phyloP scores from a whole-genome alignment of 2,797 vertebrate genomes.

The Falco peregrinus region DNA sequence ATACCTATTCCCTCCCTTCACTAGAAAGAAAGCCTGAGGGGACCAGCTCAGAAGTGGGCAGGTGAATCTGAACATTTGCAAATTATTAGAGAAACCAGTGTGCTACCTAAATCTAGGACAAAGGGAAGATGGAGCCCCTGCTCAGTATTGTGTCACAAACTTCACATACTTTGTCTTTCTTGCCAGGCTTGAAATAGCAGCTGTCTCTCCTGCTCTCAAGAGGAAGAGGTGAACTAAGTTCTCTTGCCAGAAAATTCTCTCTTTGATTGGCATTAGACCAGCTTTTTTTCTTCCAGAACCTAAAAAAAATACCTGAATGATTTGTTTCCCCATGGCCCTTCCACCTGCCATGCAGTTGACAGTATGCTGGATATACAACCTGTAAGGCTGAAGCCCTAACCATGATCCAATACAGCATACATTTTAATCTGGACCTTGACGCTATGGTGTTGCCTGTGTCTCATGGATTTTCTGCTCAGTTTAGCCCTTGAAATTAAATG shows the following conservation, averaged over 20 bases:
- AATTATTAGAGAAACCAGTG: conserved; percentile 21
- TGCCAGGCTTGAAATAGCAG: background rate
- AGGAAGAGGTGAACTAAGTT: background rate
- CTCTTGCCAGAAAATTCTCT: background rate
- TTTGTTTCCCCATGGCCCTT: background rate
- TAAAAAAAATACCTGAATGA: background rate
- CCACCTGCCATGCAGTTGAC: background rate
- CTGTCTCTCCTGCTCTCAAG: background rate
- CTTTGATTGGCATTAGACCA: background rate
- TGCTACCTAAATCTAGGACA: background rate
- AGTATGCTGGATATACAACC: background rate
- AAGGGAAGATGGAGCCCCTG: background rate
- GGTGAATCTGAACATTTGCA: conserved; percentile 30
- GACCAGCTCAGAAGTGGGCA: background rate
- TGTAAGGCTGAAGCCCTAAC: background rate
- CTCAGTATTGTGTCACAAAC: background rate
- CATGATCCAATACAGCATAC: rapidly evolving
- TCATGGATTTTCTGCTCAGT: background rate
- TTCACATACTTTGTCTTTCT: conserved; percentile 4
- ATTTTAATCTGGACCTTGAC: background rate
- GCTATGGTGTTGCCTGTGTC: background rate
- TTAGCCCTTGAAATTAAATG: conserved; percentile 15
- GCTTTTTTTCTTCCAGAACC: background rate
- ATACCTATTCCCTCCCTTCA: background rate
- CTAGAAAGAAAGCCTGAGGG: conserved; percentile 15